Evolutionary conservation across 2,113 vertebrate species (phyloP).

Genomic region (Phrynocephalus versicolor): DNA sequence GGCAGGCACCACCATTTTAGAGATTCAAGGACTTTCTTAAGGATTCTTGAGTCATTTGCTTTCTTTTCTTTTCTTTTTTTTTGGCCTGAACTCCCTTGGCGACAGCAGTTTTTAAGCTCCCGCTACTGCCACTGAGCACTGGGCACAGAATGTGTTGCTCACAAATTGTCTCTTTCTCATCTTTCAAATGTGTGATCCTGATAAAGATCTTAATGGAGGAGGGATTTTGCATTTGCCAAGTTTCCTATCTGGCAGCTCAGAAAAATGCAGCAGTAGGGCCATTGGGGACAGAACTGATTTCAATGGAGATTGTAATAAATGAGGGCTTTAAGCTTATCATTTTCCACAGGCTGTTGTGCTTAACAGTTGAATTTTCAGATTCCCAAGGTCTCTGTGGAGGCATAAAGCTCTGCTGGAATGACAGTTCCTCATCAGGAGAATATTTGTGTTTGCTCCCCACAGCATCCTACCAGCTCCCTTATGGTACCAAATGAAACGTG

Average conservation of each 20-base stretch:
- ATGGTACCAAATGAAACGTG: not conserved
- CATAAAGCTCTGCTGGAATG: not conserved
- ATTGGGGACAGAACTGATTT: constrained; percentile 48
- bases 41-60: constrained; percentile 19
- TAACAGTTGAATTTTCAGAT: constrained; percentile 19
- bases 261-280: constrained; percentile 67
- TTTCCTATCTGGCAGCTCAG: constrained; percentile 60
- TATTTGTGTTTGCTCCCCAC: not conserved
- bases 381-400: constrained; percentile 20
- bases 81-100: not conserved
- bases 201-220: constrained; percentile 56
- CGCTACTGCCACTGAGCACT: fast-evolving
- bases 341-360: constrained; percentile 54
- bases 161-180: constrained; percentile 42
- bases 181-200: constrained; percentile 37
- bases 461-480: not conserved
- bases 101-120: constrained; percentile 35
- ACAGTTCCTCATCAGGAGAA: fast-evolving
- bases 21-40: constrained; percentile 32
- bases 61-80: not conserved
- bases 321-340: constrained; percentile 67
- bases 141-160: constrained; percentile 29
- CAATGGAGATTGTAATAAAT: constrained; percentile 65
- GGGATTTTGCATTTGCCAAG: constrained; percentile 54
- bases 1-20: constrained; percentile 7